Percentiles rank a stretch among this genome's conserved stretches.
phyloP scores from a whole-genome alignment of 2,113 vertebrate species.

The Chionodraco myersi region DNA sequence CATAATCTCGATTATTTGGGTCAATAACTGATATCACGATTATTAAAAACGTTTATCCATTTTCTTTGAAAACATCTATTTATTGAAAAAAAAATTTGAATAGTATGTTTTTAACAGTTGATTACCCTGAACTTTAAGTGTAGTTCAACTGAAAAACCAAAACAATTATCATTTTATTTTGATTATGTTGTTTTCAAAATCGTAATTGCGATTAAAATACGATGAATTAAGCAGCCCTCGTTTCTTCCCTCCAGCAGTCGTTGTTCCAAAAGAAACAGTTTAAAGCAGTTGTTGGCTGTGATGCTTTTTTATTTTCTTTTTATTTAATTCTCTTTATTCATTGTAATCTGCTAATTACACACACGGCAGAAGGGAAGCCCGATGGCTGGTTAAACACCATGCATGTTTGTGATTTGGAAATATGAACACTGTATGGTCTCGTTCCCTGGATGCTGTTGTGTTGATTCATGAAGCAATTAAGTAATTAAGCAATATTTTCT shows the following conservation, averaged over 20 bases:
- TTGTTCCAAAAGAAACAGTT: background rate
- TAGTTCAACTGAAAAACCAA: no score
- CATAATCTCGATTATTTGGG: no score
- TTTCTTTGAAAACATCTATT: no score
- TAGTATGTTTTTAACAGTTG: no score
- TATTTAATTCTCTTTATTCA: background rate
- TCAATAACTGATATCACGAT: no score
- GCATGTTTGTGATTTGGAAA: conserved; percentile 10
- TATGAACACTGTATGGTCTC: background rate
- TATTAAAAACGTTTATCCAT: no score
- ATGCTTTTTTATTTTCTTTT: background rate
- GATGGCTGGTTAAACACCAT: background rate
- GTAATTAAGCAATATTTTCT: background rate
- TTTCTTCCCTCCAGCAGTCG: background rate
- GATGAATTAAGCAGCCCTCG: no score
- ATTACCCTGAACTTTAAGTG: no score
- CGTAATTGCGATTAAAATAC: no score
- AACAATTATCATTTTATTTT: no score
- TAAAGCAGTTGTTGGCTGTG: background rate
- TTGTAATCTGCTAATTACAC: conserved; percentile 5
- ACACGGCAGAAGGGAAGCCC: conserved; percentile 19
- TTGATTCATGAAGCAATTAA: background rate
- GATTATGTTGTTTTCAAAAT: no score
- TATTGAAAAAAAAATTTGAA: no score
- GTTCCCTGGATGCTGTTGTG: background rate